A percentile compares a stretch with the other conserved stretches of the same genome.
phyloP scores from a whole-genome alignment of 1,140 invertebrate genomes.

The Adoxophyes honmai region DNA sequence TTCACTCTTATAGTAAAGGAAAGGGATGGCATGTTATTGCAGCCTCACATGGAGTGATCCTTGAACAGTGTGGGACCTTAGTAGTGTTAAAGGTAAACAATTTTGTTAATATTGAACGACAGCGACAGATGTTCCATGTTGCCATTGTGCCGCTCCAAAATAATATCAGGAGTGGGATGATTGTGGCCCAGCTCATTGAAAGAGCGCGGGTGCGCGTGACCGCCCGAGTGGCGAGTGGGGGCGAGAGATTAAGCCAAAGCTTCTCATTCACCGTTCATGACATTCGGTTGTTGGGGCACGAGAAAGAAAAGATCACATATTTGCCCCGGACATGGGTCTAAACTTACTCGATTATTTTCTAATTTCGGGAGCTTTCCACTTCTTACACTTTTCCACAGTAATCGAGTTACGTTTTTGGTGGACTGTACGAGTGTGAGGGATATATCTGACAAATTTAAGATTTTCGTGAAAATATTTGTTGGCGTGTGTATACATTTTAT shows the following conservation, averaged over 20 bases:
- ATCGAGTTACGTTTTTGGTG: too few species aligned
- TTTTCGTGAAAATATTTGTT: too few species aligned
- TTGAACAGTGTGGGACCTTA: not conserved
- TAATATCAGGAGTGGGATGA: conserved; percentile 40
- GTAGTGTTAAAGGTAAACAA: not conserved
- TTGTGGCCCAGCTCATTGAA: conserved; percentile 39
- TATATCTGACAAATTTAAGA: too few species aligned
- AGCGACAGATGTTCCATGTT: conserved; percentile 35
- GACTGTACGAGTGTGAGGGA: too few species aligned
- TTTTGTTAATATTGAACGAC: conserved; percentile 6
- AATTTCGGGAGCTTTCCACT: too few species aligned
- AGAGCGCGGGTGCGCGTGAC: conserved; percentile 37
- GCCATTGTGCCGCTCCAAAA: conserved; percentile 33
- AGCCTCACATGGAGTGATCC: too few species aligned
- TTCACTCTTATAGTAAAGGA: too few species aligned
- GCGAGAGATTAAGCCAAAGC: conserved; percentile 36
- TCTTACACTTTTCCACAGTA: too few species aligned
- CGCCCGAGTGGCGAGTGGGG: conserved; percentile 24
- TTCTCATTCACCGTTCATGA: conserved; percentile 30
- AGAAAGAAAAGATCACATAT: conserved; percentile 18
- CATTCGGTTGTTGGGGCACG: conserved; percentile 25
- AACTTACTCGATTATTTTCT: too few species aligned
- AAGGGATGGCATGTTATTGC: too few species aligned
- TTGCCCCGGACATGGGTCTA: too few species aligned
- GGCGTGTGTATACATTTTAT: too few species aligned